Evolutionary conservation across 2,888 invertebrate species (phyloP).

Genomic region (Cheilosia scutellata): DNA sequence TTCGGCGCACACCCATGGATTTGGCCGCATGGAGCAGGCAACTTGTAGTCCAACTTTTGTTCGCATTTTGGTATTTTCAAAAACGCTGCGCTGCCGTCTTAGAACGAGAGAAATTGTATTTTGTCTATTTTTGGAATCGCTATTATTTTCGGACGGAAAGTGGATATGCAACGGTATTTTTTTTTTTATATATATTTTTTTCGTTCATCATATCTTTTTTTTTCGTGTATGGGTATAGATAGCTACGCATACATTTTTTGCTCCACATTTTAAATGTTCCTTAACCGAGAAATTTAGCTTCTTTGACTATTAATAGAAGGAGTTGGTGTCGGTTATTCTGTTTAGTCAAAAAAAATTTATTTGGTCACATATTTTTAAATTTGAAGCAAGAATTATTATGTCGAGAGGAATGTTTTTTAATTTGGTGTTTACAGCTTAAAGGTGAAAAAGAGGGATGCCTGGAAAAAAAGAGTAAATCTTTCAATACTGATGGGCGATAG

Average conservation of each 20-base stretch:
- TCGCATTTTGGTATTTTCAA: constrained; percentile 36
- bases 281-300: constrained; percentile 44
- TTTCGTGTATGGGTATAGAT: constrained; percentile 63
- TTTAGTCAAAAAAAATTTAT: neutral
- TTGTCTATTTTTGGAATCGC: constrained; percentile 75
- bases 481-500: too few species aligned
- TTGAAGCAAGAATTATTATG: neutral
- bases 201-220: constrained; percentile 66
- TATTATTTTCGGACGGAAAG: constrained; percentile 75
- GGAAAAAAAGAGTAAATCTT: too few species aligned
- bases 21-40: constrained; percentile 43
- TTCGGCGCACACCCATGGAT: constrained; percentile 33
- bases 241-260: constrained; percentile 54
- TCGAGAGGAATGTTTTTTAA: neutral
- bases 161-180: constrained; percentile 67
- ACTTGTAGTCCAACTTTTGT: constrained; percentile 54
- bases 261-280: constrained; percentile 67
- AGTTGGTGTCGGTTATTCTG: constrained; percentile 20
- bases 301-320: constrained; percentile 59
- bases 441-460: neutral
- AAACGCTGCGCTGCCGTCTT: constrained; percentile 39
- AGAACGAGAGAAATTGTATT: constrained; percentile 57
- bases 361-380: constrained; percentile 1
- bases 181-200: constrained; percentile 24
- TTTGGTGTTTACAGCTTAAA: neutral